Evolutionary conservation across 2,888 invertebrate genomes (phyloP).

Genomic region (Dryococelus australis): DNA sequence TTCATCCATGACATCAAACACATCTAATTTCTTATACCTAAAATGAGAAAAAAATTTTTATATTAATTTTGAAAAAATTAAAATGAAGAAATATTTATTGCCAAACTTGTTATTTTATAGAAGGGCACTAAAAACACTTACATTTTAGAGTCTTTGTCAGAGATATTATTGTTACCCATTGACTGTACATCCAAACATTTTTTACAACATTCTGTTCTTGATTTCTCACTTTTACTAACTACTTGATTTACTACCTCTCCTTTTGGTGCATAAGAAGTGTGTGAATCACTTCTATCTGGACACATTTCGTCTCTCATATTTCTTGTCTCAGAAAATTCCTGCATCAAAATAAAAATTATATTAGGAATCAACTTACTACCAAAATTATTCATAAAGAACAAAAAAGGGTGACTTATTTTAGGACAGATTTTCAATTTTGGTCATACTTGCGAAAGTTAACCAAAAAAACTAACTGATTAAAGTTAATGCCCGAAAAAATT

Average conservation of each 20-base stretch:
- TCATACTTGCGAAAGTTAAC: no score
- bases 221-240: not conserved
- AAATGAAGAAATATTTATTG: not conserved
- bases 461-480: no score
- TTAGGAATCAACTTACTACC: no score
- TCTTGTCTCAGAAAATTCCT: no score
- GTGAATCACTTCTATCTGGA: no score
- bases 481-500: no score
- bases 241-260: not conserved
- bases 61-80: not conserved
- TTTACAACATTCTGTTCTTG: not conserved
- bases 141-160: not conserved
- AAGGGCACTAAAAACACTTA: not conserved
- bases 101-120: not conserved
- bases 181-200: not conserved
- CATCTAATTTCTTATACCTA: not conserved
- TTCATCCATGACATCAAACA: not conserved
- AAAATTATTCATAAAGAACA: no score
- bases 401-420: no score
- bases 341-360: no score
- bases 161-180: not conserved
- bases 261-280: not conserved
- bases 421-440: no score
- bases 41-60: not conserved
- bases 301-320: not conserved